A percentile compares a stretch with the other conserved stretches of the same genome.
Evolutionary conservation across 2,797 vertebrate species (phyloP).

Genomic region (Falco cherrug): DNA sequence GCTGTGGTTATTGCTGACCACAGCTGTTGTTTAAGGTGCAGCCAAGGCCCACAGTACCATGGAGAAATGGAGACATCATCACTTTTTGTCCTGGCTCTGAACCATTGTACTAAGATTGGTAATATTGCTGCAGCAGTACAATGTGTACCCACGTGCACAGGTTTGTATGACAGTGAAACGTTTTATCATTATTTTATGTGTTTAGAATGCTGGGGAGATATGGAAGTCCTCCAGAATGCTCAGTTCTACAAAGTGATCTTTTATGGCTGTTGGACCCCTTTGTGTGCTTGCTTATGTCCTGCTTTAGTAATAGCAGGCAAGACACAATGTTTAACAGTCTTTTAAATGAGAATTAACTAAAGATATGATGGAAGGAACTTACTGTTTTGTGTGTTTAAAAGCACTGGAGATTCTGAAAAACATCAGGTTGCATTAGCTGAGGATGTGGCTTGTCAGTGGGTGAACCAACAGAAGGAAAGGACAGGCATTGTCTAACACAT

Average conservation of each 20-base stretch:
- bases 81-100: background rate
- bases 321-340: background rate
- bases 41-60: background rate
- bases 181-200: background rate
- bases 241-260: background rate
- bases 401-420: background rate
- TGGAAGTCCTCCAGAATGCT: background rate
- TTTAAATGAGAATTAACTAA: background rate
- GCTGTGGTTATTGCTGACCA: background rate
- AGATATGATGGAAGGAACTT: background rate
- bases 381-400: background rate
- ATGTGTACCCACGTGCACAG: fast-evolving
- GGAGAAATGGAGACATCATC: background rate
- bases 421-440: background rate
- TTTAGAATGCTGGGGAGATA: background rate
- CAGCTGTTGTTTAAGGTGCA: background rate
- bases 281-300: background rate
- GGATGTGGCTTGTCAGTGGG: background rate
- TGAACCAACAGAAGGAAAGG: background rate
- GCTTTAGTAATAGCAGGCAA: background rate
- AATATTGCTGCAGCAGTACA: background rate
- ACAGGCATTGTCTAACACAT: background rate
- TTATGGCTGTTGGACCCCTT: background rate
- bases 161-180: fast-evolving
- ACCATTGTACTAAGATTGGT: background rate